A percentile compares a stretch with the other conserved stretches of the same genome.
Evolutionary conservation across 2,888 invertebrate species (phyloP).

Genomic region (Frankliniella intonsa): DNA sequence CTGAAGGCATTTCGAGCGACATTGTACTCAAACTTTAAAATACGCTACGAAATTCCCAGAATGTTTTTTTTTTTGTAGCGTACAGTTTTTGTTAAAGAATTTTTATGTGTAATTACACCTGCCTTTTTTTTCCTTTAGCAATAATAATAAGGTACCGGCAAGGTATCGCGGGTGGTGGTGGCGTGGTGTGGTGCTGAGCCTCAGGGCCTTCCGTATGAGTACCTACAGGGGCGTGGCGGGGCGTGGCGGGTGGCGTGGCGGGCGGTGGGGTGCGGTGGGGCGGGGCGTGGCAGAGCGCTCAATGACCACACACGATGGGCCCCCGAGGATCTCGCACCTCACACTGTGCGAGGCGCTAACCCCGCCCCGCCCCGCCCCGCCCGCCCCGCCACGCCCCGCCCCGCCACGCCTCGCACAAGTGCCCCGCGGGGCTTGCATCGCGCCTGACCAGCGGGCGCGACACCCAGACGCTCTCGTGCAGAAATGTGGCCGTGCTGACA

Average conservation of each 20-base stretch:
- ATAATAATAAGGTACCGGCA: no score
- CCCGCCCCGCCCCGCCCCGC: not conserved
- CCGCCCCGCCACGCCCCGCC: not conserved
- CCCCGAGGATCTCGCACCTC: not conserved
- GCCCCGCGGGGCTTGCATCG: no score
- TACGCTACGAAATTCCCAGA: not conserved
- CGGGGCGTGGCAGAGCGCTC: not conserved
- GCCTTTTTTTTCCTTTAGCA: not conserved
- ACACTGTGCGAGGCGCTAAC: not conserved
- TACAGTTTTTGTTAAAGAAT: not conserved
- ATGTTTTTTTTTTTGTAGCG: not conserved
- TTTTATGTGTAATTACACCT: not conserved
- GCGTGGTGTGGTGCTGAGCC: no score
- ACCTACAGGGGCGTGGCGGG: not conserved
- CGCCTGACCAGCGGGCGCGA: not conserved
- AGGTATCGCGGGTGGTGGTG: no score
- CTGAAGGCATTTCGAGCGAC: not conserved
- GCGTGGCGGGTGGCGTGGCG: not conserved
- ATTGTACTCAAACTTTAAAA: not conserved
- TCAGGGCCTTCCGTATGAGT: no score
- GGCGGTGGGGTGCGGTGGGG: not conserved
- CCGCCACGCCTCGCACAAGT: not conserved
- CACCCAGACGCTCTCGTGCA: constrained; percentile 23
- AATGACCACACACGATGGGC: constrained; percentile 1
- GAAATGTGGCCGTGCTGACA: constrained; percentile 22